These are phyloP conservation scores for Drosophila kambysellisi DNA, from an alignment of 2,888 invertebrate genomes.

Conservation along the genomic window DNA sequence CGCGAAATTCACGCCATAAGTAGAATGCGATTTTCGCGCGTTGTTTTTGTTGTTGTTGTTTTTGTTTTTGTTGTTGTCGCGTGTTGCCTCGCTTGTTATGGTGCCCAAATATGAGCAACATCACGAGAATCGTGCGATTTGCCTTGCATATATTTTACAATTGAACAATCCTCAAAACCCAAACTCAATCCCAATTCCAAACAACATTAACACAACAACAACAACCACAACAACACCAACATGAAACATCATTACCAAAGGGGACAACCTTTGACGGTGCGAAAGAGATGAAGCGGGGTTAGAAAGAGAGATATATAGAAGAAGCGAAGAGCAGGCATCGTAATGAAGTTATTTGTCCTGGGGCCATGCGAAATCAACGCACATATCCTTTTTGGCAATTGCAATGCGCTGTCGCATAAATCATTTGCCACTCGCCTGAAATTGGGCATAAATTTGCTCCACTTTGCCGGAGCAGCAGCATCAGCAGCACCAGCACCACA, in stretches of 20 bases:
- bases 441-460: constrained; percentile 81
- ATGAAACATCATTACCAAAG: constrained; percentile 69
- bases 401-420: constrained; percentile 79
- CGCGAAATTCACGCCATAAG: constrained; percentile 80
- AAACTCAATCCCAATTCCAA: constrained; percentile 51
- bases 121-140: constrained; percentile 84
- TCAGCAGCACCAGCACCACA: not conserved
- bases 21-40: constrained; percentile 80
- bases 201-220: constrained; percentile 14
- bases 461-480: constrained; percentile 54
- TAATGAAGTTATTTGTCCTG: constrained; percentile 81
- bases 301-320: not conserved
- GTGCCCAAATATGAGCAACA: constrained; percentile 84
- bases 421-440: constrained; percentile 80
- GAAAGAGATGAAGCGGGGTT: not conserved
- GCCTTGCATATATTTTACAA: constrained; percentile 81
- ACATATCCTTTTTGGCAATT: constrained; percentile 81
- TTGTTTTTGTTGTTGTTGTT: constrained; percentile 34
- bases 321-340: constrained; percentile 31
- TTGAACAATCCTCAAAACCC: constrained; percentile 67
- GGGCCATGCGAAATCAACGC: constrained; percentile 79
- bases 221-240: constrained; percentile 57
- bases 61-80: constrained; percentile 59
- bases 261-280: constrained; percentile 40
- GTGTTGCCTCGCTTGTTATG: constrained; percentile 79